Conservation (phyloP, 1,140 invertebrate genomes). For the Neodiprion fabricii region DNA sequence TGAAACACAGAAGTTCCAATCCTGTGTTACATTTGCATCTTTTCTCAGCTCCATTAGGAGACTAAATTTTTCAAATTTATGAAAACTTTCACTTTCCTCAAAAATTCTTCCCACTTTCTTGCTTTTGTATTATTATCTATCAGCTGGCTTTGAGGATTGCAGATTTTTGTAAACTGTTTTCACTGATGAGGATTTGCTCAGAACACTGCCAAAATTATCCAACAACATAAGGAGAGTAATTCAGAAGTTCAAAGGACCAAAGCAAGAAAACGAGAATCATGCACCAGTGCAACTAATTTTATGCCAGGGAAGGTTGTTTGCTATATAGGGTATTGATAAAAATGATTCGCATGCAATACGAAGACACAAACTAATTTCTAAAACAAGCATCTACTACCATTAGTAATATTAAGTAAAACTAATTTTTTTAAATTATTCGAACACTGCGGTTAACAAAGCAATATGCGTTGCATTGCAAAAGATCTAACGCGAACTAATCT, state of each 20-base stretch:
- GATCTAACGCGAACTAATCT: no score
- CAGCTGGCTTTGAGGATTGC: background rate
- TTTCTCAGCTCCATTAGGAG: background rate
- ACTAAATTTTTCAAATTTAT: constrained; percentile 1
- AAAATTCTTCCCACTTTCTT: constrained; percentile 1
- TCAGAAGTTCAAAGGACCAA: background rate
- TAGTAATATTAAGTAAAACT: no score
- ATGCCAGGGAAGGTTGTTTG: background rate
- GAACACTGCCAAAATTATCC: background rate
- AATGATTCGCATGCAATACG: no score
- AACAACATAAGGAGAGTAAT: background rate
- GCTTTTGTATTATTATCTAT: constrained; percentile 1
- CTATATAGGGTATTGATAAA: background rate
- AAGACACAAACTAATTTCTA: no score
- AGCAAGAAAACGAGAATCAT: constrained; percentile 5
- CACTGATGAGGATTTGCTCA: background rate
- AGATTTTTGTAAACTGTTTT: background rate
- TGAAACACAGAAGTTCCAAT: constrained; percentile 15
- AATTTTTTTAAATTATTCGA: no score
- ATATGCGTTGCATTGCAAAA: no score
- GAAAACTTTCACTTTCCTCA: background rate
- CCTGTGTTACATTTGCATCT: constrained; percentile 12
- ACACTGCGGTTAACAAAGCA: no score
- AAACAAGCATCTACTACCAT: no score
- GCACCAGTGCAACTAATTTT: background rate